Conservation (phyloP, 2,888 invertebrate genomes). For the Alsophila aescularia region DNA sequence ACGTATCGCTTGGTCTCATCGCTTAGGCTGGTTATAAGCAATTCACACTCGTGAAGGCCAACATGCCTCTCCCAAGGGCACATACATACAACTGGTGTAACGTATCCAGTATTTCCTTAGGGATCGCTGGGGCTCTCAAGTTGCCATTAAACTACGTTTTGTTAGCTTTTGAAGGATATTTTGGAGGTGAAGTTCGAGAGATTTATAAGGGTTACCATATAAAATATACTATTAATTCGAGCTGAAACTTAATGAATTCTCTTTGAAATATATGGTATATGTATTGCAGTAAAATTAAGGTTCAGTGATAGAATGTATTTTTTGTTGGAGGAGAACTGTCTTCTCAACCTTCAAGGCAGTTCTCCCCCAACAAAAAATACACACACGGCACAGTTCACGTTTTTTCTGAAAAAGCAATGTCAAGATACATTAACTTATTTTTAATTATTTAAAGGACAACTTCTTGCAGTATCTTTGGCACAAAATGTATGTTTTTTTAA, state of each 20-base stretch:
- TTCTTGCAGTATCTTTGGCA: no score
- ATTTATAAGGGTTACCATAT: constrained; percentile 17
- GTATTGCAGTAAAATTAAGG: no score
- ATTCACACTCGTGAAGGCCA: constrained; percentile 3
- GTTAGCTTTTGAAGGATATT: constrained; percentile 22
- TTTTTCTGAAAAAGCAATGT: no score
- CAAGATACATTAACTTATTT: no score
- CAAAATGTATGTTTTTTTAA: no score
- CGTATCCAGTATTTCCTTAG: background rate
- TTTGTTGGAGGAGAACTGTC: no score
- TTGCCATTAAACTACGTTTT: constrained; percentile 21
- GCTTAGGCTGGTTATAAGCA: constrained; percentile 1
- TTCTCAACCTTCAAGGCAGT: no score
- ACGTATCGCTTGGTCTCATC: no score
- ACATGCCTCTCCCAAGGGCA: constrained; percentile 1
- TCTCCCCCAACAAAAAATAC: no score
- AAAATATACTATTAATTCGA: constrained; percentile 1
- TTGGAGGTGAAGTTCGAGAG: constrained; percentile 1
- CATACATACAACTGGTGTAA: background rate
- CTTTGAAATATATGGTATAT: background rate
- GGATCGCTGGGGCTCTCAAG: constrained; percentile 5
- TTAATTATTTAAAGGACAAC: no score
- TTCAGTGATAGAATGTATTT: no score
- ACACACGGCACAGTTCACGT: no score
- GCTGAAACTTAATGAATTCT: background rate